Percentiles rank a stretch among this genome's conserved stretches.
These are phyloP conservation scores for Unio pictorum DNA, from an alignment of 2,888 invertebrate species.

Conservation along the genomic window DNA sequence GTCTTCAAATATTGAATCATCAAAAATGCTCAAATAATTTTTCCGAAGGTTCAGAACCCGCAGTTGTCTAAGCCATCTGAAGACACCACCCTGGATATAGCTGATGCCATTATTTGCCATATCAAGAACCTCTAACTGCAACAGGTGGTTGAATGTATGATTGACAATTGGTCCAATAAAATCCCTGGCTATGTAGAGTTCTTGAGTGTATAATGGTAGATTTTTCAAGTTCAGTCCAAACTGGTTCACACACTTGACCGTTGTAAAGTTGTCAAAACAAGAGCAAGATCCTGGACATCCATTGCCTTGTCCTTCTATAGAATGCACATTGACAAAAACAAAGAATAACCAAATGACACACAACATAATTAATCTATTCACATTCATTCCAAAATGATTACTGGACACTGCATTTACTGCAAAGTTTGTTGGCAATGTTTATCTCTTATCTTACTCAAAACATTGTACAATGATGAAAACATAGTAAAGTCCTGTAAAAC, in stretches of 20 bases:
- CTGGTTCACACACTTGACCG: conserved; percentile 18
- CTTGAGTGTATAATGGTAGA: conserved; percentile 22
- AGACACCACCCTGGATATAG: conserved; percentile 29
- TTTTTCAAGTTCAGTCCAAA: conserved; percentile 10
- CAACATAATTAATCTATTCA: no score
- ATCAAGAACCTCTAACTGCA: conserved; percentile 32
- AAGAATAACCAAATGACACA: no score
- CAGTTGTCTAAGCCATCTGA: conserved; percentile 31
- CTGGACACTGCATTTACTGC: no score
- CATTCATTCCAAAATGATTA: no score
- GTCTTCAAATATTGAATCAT: conserved; percentile 44
- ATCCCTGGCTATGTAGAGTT: conserved; percentile 31
- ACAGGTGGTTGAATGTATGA: conserved; percentile 29
- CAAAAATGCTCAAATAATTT: conserved; percentile 45
- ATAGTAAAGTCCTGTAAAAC: no score
- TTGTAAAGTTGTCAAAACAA: conserved; percentile 13
- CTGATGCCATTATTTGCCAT: conserved; percentile 34
- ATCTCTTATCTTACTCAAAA: no score
- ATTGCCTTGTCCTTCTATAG: no score
- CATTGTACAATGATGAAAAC: no score
- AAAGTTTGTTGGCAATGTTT: no score
- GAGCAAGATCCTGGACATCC: conserved; percentile 24
- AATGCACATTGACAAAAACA: no score
- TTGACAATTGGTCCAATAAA: conserved; percentile 39
- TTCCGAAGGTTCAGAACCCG: conserved; percentile 29